These are phyloP conservation scores for Ceratina japonica DNA, from an alignment of 1,140 invertebrate genomes.

Conservation along the genomic window DNA sequence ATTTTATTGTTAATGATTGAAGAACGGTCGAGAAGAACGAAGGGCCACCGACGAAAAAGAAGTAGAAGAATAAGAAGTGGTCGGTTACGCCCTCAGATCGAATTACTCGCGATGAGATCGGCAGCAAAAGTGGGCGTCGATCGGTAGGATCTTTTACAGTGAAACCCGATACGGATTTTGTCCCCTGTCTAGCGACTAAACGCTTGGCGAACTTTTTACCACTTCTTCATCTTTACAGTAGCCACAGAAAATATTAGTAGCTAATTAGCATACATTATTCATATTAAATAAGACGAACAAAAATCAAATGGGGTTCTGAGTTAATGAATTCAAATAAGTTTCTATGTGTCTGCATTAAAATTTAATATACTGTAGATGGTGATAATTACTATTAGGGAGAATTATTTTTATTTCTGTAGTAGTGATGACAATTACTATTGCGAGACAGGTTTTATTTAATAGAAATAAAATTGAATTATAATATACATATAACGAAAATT, in stretches of 20 bases:
- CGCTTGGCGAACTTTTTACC: constrained; percentile 21
- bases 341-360: no score
- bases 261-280: no score
- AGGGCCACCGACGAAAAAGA: constrained; percentile 12
- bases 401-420: no score
- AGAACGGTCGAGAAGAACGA: constrained; percentile 1
- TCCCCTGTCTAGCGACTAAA: neutral
- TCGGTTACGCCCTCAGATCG: constrained; percentile 54
- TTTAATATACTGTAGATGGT: no score
- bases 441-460: no score
- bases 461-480: no score
- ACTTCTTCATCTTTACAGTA: neutral
- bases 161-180: constrained; percentile 52
- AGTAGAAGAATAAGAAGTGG: constrained; percentile 46
- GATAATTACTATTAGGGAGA: no score
- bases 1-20: neutral
- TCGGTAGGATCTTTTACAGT: constrained; percentile 56
- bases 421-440: no score
- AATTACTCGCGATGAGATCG: constrained; percentile 54
- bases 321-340: no score
- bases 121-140: constrained; percentile 52
- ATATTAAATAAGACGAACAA: no score
- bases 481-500: no score
- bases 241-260: neutral
- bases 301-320: no score